Evolutionary conservation across 1,140 invertebrate species (phyloP).

Genomic region (Homalodisca vitripennis): DNA sequence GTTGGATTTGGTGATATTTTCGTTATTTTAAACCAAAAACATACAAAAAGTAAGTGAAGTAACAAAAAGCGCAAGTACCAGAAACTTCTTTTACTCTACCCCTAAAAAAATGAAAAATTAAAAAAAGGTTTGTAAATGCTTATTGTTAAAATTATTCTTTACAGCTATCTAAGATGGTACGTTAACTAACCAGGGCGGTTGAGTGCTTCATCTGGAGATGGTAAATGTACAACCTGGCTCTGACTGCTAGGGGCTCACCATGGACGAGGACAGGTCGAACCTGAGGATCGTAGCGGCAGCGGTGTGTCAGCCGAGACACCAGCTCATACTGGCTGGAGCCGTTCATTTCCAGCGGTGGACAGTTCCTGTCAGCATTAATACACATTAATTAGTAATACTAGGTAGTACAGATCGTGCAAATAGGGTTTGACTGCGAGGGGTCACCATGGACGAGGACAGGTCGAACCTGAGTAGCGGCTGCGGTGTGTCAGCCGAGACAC

Average conservation of each 20-base stretch:
- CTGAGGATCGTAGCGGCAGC: slow-evolving; percentile 33
- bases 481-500: no score
- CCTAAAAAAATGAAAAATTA: no score
- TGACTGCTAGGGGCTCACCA: slow-evolving; percentile 23
- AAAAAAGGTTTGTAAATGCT: no score
- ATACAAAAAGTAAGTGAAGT: no score
- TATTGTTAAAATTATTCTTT: no score
- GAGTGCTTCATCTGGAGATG: slow-evolving; percentile 28
- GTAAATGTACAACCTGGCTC: slow-evolving; percentile 32
- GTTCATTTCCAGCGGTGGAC: not conserved
- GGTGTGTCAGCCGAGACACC: slow-evolving; percentile 24
- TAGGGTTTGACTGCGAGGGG: slow-evolving; percentile 25
- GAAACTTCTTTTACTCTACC: no score
- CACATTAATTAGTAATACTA: no score
- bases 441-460: not conserved
- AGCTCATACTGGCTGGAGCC: not conserved
- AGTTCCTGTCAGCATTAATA: not conserved
- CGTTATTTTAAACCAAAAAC: no score
- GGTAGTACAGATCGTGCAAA: no score
- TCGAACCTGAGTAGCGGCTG: slow-evolving; percentile 30
- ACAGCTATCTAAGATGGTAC: no score
- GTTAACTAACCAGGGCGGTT: slow-evolving; percentile 40
- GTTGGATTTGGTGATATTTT: no score
- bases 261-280: slow-evolving; percentile 1
- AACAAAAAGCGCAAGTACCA: no score